Evolutionary conservation across 2,113 vertebrate species (phyloP).

Genomic region (Nothocercus julius): DNA sequence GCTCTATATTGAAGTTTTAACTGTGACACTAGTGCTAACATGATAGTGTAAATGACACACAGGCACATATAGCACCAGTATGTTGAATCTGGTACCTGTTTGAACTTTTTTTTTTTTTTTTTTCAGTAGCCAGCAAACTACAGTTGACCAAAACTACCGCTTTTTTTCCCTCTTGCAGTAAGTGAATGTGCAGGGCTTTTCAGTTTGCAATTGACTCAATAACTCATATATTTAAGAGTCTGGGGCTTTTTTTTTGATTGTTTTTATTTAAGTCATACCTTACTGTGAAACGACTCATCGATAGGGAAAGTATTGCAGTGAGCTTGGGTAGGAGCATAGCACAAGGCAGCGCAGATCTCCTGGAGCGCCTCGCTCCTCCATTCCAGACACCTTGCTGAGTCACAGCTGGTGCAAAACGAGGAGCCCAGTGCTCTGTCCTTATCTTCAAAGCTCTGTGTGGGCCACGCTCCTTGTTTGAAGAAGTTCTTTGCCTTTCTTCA

Average conservation of each 20-base stretch:
- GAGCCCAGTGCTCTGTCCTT: neutral
- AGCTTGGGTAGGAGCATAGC: neutral
- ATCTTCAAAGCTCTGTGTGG: neutral
- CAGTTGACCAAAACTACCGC: neutral
- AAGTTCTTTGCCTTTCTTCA: neutral
- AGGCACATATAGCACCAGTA: neutral
- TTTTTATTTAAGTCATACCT: neutral
- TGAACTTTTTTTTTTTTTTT: neutral
- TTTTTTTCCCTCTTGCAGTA: neutral
- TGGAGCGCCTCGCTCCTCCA: neutral
- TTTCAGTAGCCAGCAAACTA: neutral
- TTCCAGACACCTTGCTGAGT: slow-evolving; percentile 14
- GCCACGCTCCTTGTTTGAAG: neutral
- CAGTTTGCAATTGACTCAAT: neutral
- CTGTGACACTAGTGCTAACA: neutral
- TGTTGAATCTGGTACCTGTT: neutral
- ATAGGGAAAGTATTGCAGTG: neutral
- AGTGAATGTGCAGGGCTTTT: neutral
- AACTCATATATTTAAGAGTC: neutral
- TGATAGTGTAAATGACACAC: neutral
- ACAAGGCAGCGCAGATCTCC: neutral
- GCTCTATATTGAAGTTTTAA: neutral
- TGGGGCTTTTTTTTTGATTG: neutral
- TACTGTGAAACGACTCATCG: neutral
- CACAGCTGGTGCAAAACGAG: neutral